These are phyloP conservation scores for Lomographa bimaculata DNA, from an alignment of 2,888 invertebrate genomes.

Conservation along the genomic window DNA sequence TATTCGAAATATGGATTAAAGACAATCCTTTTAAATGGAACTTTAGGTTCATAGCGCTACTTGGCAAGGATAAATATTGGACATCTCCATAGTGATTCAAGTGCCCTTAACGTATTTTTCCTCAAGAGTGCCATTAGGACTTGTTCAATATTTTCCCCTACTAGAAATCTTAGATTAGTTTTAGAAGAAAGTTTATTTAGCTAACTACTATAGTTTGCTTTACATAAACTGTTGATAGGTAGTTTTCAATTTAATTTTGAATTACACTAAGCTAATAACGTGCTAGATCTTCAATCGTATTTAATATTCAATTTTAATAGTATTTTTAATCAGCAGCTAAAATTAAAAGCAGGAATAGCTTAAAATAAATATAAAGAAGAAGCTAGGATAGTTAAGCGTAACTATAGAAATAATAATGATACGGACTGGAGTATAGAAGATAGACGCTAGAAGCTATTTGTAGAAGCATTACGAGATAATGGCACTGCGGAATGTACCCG, in stretches of 20 bases:
- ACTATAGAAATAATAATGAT: slow-evolving; percentile 41
- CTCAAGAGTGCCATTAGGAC: slow-evolving; percentile 14
- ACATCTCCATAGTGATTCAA: slow-evolving; percentile 22
- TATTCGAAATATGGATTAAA: slow-evolving; percentile 62
- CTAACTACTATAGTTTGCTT: slow-evolving; percentile 69
- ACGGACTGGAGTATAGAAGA: slow-evolving; percentile 61
- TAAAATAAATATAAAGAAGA: slow-evolving; percentile 39
- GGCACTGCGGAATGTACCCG: slow-evolving; percentile 81
- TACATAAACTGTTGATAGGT: slow-evolving; percentile 67
- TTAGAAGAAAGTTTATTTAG: slow-evolving; percentile 76
- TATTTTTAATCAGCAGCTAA: slow-evolving; percentile 28
- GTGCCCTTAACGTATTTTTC: slow-evolving; percentile 18
- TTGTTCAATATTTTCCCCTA: slow-evolving; percentile 40
- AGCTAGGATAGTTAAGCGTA: slow-evolving; percentile 35
- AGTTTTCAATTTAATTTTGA: slow-evolving; percentile 67
- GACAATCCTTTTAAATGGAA: slow-evolving; percentile 70
- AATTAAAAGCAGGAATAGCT: slow-evolving; percentile 20
- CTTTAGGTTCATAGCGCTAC: slow-evolving; percentile 71
- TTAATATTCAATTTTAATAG: slow-evolving; percentile 43
- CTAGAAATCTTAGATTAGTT: slow-evolving; percentile 71
- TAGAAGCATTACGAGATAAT: slow-evolving; percentile 75
- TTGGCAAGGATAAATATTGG: slow-evolving; percentile 43
- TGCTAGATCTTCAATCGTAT: slow-evolving; percentile 63
- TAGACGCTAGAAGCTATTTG: slow-evolving; percentile 60
- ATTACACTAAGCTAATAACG: slow-evolving; percentile 74